These are phyloP conservation scores for Oncopeltus fasciatus DNA, from an alignment of 1,140 invertebrate genomes.

Conservation along the genomic window DNA sequence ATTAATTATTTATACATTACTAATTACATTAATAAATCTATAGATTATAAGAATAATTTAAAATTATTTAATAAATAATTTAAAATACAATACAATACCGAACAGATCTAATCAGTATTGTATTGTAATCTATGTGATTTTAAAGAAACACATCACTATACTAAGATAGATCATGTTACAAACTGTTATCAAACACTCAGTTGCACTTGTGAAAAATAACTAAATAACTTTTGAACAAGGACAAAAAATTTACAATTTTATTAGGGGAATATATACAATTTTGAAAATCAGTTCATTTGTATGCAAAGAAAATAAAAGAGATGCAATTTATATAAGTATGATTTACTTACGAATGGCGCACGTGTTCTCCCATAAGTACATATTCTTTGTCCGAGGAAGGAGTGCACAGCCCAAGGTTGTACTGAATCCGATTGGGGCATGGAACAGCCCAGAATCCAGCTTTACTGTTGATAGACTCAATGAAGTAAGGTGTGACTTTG, in stretches of 20 bases:
- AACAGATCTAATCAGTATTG: too few species aligned
- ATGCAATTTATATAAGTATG: not conserved
- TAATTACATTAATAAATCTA: too few species aligned
- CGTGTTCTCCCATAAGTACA: conserved; percentile 69
- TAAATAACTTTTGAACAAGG: too few species aligned
- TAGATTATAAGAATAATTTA: too few species aligned
- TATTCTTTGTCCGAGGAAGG: conserved; percentile 54
- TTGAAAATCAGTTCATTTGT: not conserved
- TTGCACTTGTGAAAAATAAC: too few species aligned
- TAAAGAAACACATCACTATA: too few species aligned
- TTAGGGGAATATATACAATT: not conserved
- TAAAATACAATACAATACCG: too few species aligned
- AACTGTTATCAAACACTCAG: too few species aligned
- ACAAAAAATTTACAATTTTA: not conserved
- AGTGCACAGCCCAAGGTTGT: conserved; percentile 65
- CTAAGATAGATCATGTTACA: too few species aligned
- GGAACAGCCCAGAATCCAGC: conserved; percentile 68
- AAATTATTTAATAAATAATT: too few species aligned
- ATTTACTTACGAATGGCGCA: conserved; percentile 46
- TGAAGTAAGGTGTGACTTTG: conserved; percentile 74
- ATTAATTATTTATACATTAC: too few species aligned
- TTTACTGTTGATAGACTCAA: conserved; percentile 64
- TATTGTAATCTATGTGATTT: too few species aligned
- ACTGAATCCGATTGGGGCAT: conserved; percentile 62
- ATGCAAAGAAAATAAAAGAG: not conserved